Evolutionary conservation across 2,888 invertebrate genomes (phyloP), one percentile per base, ranked within the genome.

Genomic region (Cotesia congregata): DNA sequence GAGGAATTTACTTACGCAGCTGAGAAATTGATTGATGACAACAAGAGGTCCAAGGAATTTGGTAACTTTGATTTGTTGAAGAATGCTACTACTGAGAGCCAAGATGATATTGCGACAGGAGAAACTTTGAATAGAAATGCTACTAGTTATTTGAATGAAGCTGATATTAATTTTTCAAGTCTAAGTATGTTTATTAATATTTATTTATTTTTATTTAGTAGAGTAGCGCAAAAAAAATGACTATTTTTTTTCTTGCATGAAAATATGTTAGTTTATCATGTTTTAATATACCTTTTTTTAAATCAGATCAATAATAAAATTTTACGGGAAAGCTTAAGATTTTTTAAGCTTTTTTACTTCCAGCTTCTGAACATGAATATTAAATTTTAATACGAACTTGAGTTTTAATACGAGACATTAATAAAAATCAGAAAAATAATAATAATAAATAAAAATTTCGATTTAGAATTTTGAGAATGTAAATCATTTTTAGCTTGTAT

Each of bases 1-100:
- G 91, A 93, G 50, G 90, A 91, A 39, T 92, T 92, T 50, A 93
- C 94, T 0, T 90, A 89, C 15, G 91, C 91, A 20, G 94, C 94
- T 0, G 92, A 93, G 39, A 88, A 88, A 12, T 86, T 94, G 0
- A 92, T 92, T 77, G 87, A 86, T 1, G 92, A 92, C 65, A 93
- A 92, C 83, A 92, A 92, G 78, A 91, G 91, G 77, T 90, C 92
- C 0, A 90, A 91, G 7, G 90, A 92, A 6, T 91, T 91, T 67
- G 92, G 91, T 5, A 93, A 93, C 85, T 90, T 93, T 67, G 91
- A 91, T 64, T 90, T 91, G 0, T 91, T 94, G 0, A 91, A 92
- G 61, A 91, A 91, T 77, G 90, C 92, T 65, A 91, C 92, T 0
- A 88, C 90, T 1, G 92, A 92, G 76, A 91, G 92, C 0, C 88